Conservation (phyloP, 2,797 vertebrate species). For the Onychomys leucogaster region DNA sequence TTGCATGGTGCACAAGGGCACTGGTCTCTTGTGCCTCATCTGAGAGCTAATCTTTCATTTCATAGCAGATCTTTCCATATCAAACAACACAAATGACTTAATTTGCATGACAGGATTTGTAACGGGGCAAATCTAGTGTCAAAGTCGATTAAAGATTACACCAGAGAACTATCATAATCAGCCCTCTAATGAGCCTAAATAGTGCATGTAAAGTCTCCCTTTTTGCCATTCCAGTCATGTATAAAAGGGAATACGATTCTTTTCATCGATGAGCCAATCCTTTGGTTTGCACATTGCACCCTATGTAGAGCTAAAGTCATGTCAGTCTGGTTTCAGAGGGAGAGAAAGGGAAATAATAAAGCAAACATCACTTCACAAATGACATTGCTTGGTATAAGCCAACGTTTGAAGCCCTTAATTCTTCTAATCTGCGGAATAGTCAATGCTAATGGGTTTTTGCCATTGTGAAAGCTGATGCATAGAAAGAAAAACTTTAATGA, state of each 20-base stretch:
- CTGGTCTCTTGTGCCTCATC: constrained; percentile 95
- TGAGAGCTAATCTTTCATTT: constrained; percentile 99
- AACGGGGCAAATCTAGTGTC: constrained; percentile 99
- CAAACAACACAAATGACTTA: constrained; percentile 99
- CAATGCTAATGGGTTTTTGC: constrained; percentile 95
- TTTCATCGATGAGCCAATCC: constrained; percentile 95
- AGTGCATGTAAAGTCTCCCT: constrained; percentile 92
- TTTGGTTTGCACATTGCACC: constrained; percentile 92
- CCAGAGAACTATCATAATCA: constrained; percentile 99
- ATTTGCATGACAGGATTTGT: constrained; percentile 99
- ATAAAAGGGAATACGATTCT: constrained; percentile 94
- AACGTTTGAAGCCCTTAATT: constrained; percentile 94
- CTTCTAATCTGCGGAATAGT: constrained; percentile 94
- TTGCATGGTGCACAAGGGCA: constrained; percentile 93
- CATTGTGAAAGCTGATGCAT: constrained; percentile 94
- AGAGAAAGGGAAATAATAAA: constrained; percentile 93
- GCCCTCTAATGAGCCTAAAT: constrained; percentile 98
- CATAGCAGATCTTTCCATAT: constrained; percentile 99
- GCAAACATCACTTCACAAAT: constrained; percentile 93
- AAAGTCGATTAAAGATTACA: constrained; percentile 99
- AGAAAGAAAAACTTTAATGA: constrained; percentile 94
- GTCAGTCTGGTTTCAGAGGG: constrained; percentile 93
- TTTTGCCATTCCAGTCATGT: constrained; percentile 94
- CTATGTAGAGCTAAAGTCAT: constrained; percentile 93
- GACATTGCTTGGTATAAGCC: constrained; percentile 93